Evolutionary conservation across 2,797 vertebrate genomes (phyloP), one percentile per base, ranked within the genome.

Genomic region (Acanthornis magna): DNA sequence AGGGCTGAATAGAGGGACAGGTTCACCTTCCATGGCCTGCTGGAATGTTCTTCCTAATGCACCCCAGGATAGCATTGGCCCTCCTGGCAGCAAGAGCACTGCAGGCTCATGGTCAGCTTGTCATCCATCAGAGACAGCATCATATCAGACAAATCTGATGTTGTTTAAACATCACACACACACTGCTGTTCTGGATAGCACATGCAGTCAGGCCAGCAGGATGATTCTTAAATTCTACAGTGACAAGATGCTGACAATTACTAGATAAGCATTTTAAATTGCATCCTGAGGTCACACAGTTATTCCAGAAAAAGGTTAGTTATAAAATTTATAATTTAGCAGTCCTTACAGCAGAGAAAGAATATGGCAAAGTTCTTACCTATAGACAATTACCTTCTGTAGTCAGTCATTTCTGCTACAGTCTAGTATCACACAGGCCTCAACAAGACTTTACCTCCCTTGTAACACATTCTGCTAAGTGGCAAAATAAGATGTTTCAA

Each of bases 251-350:
- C 78, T 75, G 47, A 58, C 9, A 5, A 79, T 57, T 88, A 72
- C 9, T 36, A n/a, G n/a, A 67, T 34, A 85, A 89, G 63, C 9
- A 76, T 27, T 67, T 67, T 25, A 66, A 76, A 91, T 21, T 82
- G 45, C 32, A 74, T 27, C 57, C 30, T 57, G 79, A 94, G 38
- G 27, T 65, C 58, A 85, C 54, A 70, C 16, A 80, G 50, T 72
- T 87, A 91, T 73, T 83, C 81, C 58, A 94, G 79, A 51, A 82
- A 91, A 89, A 96, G 36, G 50, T 70, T 90, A 58, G 22, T 94
- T 91, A 68, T 50, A 61, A 73, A 80, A 85, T 65, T 70, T 27
- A 42, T 50, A 53, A 38, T 76, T 79, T 38, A 60, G 55, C 72
- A 90, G 45, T 91, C 85, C 45, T 60, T 83, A 61, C 34, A 93